Evolutionary conservation across 2,888 invertebrate species (phyloP).

Genomic region (Pedicia rivosa): DNA sequence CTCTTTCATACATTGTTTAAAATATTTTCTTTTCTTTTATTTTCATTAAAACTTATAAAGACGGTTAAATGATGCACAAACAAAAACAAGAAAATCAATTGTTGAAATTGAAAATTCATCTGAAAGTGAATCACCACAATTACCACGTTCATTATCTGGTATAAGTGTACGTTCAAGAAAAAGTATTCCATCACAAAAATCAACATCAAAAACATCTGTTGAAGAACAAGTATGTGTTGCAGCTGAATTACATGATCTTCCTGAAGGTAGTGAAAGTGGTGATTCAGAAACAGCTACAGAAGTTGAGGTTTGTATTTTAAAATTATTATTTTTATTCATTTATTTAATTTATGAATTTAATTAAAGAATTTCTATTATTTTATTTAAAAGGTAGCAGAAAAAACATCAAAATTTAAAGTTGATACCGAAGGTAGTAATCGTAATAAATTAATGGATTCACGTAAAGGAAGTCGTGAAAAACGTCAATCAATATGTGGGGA

Average conservation of each 20-base stretch:
- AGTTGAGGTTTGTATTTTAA: conserved; percentile 41
- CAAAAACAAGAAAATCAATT: conserved; percentile 28
- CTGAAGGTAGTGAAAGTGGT: conserved; percentile 40
- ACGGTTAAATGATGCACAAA: conserved; percentile 31
- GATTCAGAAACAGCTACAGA: conserved; percentile 53
- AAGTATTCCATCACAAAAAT: conserved; percentile 33
- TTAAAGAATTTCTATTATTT: too few species aligned
- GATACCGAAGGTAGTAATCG: conserved; percentile 48
- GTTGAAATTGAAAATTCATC: conserved; percentile 20
- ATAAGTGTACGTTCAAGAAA: conserved; percentile 37
- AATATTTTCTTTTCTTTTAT: background rate
- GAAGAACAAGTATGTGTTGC: conserved; percentile 32
- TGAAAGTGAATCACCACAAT: conserved; percentile 24
- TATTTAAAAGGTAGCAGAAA: conserved; percentile 50
- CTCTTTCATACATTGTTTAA: background rate
- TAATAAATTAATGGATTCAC: conserved; percentile 42
- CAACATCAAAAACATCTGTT: conserved; percentile 36
- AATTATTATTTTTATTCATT: background rate
- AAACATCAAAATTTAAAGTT: conserved; percentile 58
- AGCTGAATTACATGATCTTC: conserved; percentile 35
- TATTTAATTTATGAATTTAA: too few species aligned
- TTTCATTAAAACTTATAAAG: conserved; percentile 13
- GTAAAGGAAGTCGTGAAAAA: conserved; percentile 50
- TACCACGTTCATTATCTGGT: conserved; percentile 34
- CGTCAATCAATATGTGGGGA: conserved; percentile 32